Evolutionary conservation across 2,113 vertebrate species (phyloP).

Genomic region (Brachyhypopomus occidentalis): DNA sequence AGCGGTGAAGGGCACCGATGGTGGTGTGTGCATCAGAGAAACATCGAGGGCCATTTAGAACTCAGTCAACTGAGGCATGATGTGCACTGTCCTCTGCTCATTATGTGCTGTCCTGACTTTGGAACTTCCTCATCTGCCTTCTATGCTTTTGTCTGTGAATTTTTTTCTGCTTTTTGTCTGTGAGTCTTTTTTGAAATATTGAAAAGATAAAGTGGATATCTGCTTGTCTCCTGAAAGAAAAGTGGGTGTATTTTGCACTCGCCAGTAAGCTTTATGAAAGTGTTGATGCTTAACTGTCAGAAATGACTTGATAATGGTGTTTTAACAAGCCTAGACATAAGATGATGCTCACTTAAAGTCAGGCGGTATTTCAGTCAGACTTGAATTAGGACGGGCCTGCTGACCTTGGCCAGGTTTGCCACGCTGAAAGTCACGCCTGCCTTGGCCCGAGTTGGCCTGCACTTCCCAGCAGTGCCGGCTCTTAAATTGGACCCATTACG

Average conservation of each 20-base stretch:
- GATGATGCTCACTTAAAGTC: background rate
- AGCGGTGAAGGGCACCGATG: slow-evolving; percentile 2
- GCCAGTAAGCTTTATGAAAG: too few species aligned
- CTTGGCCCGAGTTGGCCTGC: background rate
- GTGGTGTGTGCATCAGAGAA: background rate
- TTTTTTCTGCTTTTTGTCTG: too few species aligned
- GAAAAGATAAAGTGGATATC: too few species aligned
- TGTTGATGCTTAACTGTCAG: too few species aligned
- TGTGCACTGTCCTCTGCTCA: slow-evolving; percentile 21
- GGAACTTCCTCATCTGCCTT: slow-evolving; percentile 28
- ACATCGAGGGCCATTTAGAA: slow-evolving; percentile 25
- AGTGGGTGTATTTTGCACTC: too few species aligned
- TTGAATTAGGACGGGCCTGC: background rate
- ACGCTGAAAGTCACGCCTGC: background rate
- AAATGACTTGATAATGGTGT: too few species aligned
- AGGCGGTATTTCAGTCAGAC: background rate
- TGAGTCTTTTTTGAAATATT: too few species aligned
- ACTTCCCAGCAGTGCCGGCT: background rate
- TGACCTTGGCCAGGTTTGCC: background rate
- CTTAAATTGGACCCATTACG: background rate
- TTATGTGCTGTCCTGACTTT: slow-evolving; percentile 26
- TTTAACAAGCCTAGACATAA: too few species aligned
- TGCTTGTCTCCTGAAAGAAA: too few species aligned
- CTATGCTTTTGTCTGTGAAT: slow-evolving; percentile 17
- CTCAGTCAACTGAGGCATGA: slow-evolving; percentile 39